phyloP scores from a whole-genome alignment of 2,797 vertebrate genomes.

The Carduelis carduelis region DNA sequence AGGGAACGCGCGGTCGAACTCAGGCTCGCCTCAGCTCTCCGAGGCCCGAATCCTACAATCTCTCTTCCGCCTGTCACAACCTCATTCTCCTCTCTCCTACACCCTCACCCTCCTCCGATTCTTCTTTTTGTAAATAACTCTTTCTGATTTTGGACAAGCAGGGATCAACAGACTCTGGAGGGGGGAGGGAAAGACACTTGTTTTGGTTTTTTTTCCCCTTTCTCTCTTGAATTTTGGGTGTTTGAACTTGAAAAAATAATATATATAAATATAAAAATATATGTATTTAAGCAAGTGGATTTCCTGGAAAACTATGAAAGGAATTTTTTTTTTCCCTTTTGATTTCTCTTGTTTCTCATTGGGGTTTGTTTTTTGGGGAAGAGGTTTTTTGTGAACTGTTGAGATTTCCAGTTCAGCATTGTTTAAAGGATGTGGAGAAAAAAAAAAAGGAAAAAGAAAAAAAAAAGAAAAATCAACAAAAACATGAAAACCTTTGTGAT shows the following conservation, averaged over 20 bases:
- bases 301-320: slow-evolving; percentile 67
- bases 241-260: slow-evolving; percentile 70
- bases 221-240: slow-evolving; percentile 76
- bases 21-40: slow-evolving; percentile 68
- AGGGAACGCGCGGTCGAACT: slow-evolving; percentile 56
- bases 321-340: slow-evolving; percentile 67
- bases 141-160: slow-evolving; percentile 78
- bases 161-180: slow-evolving; percentile 77
- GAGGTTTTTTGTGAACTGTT: slow-evolving; percentile 74
- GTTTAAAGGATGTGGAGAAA: slow-evolving; percentile 69
- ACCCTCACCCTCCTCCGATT: slow-evolving; percentile 43
- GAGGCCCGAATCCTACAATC: slow-evolving; percentile 58
- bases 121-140: slow-evolving; percentile 78
- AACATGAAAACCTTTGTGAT: slow-evolving; percentile 77
- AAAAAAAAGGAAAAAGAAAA: neutral
- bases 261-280: slow-evolving; percentile 69
- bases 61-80: slow-evolving; percentile 8
- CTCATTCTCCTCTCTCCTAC: neutral
- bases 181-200: slow-evolving; percentile 65
- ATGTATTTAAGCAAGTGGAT: slow-evolving; percentile 76
- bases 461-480: slow-evolving; percentile 49
- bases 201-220: slow-evolving; percentile 50
- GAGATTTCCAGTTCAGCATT: slow-evolving; percentile 76
- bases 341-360: slow-evolving; percentile 76
- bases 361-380: slow-evolving; percentile 70